These are phyloP conservation scores for Acanthiza pusilla DNA, from an alignment of 2,797 vertebrate genomes.

Conservation along the genomic window DNA sequence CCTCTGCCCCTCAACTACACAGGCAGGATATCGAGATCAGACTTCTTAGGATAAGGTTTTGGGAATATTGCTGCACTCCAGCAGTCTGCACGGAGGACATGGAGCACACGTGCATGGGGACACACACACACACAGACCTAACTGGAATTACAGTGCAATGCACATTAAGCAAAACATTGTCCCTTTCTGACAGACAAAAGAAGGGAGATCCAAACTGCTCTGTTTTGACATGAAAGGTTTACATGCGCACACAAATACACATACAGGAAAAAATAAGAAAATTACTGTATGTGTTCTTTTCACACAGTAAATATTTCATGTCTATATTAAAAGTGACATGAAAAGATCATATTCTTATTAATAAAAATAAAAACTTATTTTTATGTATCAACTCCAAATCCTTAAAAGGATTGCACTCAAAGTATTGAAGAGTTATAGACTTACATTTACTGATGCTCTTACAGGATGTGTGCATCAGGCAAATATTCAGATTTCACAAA, in stretches of 20 bases:
- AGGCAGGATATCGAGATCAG: not conserved
- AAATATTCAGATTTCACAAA: not conserved
- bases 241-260: not conserved
- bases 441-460: not conserved
- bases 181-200: not conserved
- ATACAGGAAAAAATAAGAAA: not conserved
- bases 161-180: not conserved
- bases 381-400: not conserved
- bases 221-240: not conserved
- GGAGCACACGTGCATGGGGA: too few relatives aligned
- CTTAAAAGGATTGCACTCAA: not conserved
- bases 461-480: not conserved
- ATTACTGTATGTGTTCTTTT: not conserved
- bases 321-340: not conserved
- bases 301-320: not conserved
- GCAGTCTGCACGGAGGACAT: not conserved
- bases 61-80: not conserved
- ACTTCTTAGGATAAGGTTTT: not conserved
- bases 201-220: not conserved
- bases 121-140: not conserved
- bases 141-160: not conserved
- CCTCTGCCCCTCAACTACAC: not conserved
- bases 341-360: not conserved
- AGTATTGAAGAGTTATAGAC: not conserved
- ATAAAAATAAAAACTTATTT: not conserved